Percentiles rank a stretch among this genome's conserved stretches.
phyloP scores from a whole-genome alignment of 1,140 invertebrate genomes.

The Armadillidium nasatum region DNA sequence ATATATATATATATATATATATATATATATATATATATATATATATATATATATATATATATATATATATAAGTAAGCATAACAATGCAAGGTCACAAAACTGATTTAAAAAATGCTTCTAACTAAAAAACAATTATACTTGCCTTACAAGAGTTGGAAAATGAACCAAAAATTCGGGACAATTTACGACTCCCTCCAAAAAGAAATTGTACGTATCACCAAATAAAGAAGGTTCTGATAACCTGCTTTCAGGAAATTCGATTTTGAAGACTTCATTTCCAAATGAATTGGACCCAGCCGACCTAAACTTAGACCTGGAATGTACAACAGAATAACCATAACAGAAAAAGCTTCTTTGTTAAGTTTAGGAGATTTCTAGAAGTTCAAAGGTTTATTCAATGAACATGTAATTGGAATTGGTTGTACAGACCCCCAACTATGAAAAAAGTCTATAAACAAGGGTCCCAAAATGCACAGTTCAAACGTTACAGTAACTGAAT shows the following conservation, averaged over 20 bases:
- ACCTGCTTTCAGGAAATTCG: slow-evolving; percentile 67
- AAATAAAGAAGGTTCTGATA: slow-evolving; percentile 75
- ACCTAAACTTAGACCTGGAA: slow-evolving; percentile 58
- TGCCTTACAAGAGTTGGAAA: slow-evolving; percentile 14
- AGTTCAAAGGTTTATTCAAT: too few species aligned
- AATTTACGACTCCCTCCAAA: slow-evolving; percentile 55
- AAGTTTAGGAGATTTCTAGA: too few species aligned
- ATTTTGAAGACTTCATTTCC: slow-evolving; percentile 84
- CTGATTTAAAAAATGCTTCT: too few species aligned
- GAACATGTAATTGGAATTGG: too few species aligned
- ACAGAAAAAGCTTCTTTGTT: too few species aligned
- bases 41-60: background rate
- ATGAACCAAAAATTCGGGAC: slow-evolving; percentile 21
- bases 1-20: background rate
- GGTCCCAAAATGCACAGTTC: too few species aligned
- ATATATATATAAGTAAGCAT: background rate
- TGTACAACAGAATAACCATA: too few species aligned
- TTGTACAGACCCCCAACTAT: too few species aligned
- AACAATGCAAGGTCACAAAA: too few species aligned
- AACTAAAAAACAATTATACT: background rate
- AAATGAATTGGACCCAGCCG: slow-evolving; percentile 61
- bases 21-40: background rate
- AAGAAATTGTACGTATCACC: slow-evolving; percentile 95
- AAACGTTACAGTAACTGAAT: too few species aligned
- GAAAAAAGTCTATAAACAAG: too few species aligned